Evolutionary conservation across 2,888 invertebrate species (phyloP), one percentile per base, ranked within the genome.

Genomic region (Ypsolopha sequella): DNA sequence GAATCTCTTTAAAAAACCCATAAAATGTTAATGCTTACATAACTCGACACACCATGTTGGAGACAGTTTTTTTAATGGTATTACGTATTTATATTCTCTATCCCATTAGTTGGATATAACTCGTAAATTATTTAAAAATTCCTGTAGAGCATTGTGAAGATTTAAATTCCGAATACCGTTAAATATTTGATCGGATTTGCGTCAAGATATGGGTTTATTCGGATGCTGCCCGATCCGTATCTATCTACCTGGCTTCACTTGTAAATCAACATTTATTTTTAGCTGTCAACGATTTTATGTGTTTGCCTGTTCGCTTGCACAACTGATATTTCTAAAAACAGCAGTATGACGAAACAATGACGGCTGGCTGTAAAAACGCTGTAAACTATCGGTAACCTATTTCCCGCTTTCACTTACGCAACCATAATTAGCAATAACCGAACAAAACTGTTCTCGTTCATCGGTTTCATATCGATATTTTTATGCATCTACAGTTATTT

Each of bases 111-210:
- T 61, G 62, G 58, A 58, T 61, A 73, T 69, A n/a, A n/a, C n/a
- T n/a, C n/a, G n/a, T n/a, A 76, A 74, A 74, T 73, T 72, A 73
- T 70, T 65, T 52, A 56, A 54, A 62, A 73, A 73, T 72, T 70
- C 66, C 67, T 67, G 73, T 66, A 4, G 24, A 63, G 61, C 63
- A 61, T 59, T 54, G 24, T 54, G 62, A 55, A 55, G 55, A 59
- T 65, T 64, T 61, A 68, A 76, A 41, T 13, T 69, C 66, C 62
- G 63, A 63, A 76, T 69, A 73, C 78, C 80, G 77, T 84, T 80
- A 77, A 82, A 80, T 75, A 73, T 76, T 75, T 80, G 75, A 80
- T 79, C 75, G 80, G 85, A 79, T 85, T 81, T 80, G 68, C 66
- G 85, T 84, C 84, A 74, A 64, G 24, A 24, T 24, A 24, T 24